These are phyloP conservation scores for Tichodroma muraria DNA, from an alignment of 2,113 vertebrate genomes.

Conservation along the genomic window DNA sequence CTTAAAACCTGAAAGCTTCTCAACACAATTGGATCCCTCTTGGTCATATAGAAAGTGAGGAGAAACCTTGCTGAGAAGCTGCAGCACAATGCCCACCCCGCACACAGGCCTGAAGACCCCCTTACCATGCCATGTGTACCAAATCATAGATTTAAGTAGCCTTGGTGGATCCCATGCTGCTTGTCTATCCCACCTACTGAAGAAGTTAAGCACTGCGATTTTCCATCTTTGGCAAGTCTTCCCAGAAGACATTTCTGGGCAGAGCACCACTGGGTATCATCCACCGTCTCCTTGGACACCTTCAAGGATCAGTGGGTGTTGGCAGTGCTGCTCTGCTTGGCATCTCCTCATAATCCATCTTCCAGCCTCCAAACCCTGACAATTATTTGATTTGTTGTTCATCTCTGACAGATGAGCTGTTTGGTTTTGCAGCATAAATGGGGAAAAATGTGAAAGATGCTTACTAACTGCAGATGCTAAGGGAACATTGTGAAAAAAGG, in stretches of 20 bases:
- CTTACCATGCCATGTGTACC: fast-evolving
- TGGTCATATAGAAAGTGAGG: background rate
- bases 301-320: background rate
- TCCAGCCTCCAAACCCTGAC: background rate
- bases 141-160: background rate
- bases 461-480: background rate
- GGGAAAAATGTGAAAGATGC: background rate
- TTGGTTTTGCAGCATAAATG: background rate
- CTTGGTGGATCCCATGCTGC: background rate
- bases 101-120: background rate
- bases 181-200: background rate
- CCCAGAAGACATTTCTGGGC: background rate
- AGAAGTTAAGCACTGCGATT: background rate
- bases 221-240: background rate
- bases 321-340: background rate
- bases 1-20: background rate
- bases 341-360: background rate
- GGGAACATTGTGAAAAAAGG: background rate
- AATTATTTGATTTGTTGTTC: background rate
- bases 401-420: background rate
- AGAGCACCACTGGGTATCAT: background rate
- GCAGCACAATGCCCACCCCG: background rate
- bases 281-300: background rate
- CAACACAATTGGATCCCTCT: background rate
- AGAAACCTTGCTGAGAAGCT: background rate